Evolutionary conservation across 2,797 vertebrate species (phyloP), one percentile per base, ranked within the genome.

Genomic region (Morus bassanus): DNA sequence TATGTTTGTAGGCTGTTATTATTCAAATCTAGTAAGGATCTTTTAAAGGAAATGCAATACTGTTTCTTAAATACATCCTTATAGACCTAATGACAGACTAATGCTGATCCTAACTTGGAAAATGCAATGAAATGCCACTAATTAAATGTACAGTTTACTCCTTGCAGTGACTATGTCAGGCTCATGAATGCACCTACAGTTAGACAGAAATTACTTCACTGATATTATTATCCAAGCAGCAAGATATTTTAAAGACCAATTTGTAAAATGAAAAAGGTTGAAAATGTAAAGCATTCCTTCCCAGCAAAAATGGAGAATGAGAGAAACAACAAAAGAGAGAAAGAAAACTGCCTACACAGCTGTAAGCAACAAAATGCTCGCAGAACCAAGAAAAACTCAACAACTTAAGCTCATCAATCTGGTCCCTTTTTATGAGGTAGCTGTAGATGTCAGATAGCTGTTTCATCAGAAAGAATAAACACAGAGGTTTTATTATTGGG

Each of bases 91-190:
- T 92, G 95, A 93, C 76, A 96, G 95, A 61, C 37, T 75, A 87
- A 89, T 76, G 54, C 57, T 84, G 56, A 89, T 88, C 60, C 85
- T 95, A 96, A 97, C 95, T 95, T 93, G 94, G 85, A 96, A 97
- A 97, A 96, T 94, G 18, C 96, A 97, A 97, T 87, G 5, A 97
- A 95, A 96, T 77, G 43, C 39, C 60, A 83, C 69, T 93, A 91
- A 97, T 97, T 95, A 96, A 93, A 96, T 61, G 46, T 82, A 77
- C 46, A n/a, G 73, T 93, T 97, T 90, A 85, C 51, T 84, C 63
- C 74, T 89, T 89, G 16, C 53, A 76, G 41, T 95, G 68, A 90
- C 48, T 94, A 77, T 93, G 65, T 93, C 87, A 89, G 67, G 75
- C 70, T 97, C 59, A 56, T 77, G 51, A 97, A 96, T 85, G 56